Conservation (phyloP, 2,113 vertebrate species). For the Stegastes partitus region DNA sequence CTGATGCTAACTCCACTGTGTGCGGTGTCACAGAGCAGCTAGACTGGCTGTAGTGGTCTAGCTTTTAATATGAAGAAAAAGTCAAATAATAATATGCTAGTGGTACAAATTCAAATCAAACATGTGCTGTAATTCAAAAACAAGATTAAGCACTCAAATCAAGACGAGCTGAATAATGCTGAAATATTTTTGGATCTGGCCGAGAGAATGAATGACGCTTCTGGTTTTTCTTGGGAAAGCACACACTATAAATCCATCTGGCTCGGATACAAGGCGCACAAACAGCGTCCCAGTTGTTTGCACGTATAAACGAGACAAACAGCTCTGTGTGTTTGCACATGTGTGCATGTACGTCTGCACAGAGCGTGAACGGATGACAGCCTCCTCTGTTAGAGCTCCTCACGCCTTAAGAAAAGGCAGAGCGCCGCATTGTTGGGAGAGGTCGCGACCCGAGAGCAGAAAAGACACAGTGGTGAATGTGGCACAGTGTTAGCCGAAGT, state of each 20-base stretch:
- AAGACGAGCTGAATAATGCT: neutral
- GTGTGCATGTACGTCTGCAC: conserved; percentile 50
- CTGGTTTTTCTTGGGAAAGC: conserved; percentile 52
- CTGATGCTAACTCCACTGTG: too few relatives aligned
- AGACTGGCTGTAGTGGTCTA: too few relatives aligned
- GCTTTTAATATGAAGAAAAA: too few relatives aligned
- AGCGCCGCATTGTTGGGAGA: conserved; percentile 36
- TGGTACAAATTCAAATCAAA: neutral
- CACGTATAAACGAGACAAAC: conserved; percentile 67
- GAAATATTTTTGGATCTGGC: conserved; percentile 20
- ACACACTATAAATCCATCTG: conserved; percentile 58
- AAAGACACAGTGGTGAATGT: conserved; percentile 57
- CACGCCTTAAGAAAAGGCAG: conserved; percentile 64
- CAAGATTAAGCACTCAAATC: neutral
- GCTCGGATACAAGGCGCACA: neutral
- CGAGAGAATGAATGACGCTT: conserved; percentile 19
- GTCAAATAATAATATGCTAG: neutral
- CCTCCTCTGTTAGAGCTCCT: conserved; percentile 43
- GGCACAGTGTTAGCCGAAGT: conserved; percentile 47
- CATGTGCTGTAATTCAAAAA: neutral
- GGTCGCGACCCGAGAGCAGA: conserved; percentile 57
- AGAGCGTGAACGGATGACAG: conserved; percentile 65
- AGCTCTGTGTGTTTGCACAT: conserved; percentile 67
- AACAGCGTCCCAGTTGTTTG: conserved; percentile 59
- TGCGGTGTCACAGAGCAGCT: too few relatives aligned